Percentiles rank a stretch among this genome's conserved stretches.
Conservation (phyloP, 2,113 vertebrate species). For the Atractosteus spatula region DNA sequence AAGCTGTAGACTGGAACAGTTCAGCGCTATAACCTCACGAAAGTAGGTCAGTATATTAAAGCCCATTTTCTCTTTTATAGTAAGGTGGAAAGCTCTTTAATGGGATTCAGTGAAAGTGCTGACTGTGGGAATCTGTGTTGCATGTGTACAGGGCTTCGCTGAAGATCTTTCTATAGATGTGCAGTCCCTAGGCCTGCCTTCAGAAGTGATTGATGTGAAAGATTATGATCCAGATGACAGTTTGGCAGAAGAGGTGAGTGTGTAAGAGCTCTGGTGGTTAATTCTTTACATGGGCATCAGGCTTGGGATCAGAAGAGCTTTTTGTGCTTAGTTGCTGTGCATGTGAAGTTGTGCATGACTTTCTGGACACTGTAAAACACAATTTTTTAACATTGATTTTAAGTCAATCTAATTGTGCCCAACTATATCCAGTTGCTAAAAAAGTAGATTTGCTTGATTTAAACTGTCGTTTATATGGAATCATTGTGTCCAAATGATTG, state of each 20-base stretch:
- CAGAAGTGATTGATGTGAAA: conserved; percentile 73
- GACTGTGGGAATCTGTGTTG: not conserved
- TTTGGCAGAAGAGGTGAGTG: conserved; percentile 81
- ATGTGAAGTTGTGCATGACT: too few relatives aligned
- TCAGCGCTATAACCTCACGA: too few relatives aligned
- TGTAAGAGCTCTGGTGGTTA: too few relatives aligned
- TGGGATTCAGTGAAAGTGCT: not conserved
- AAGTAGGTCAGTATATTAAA: conserved; percentile 1
- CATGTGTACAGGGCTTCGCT: conserved; percentile 75
- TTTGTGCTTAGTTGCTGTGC: too few relatives aligned
- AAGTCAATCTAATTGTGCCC: too few relatives aligned
- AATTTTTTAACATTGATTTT: not conserved
- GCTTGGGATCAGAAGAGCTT: too few relatives aligned
- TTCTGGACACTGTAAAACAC: too few relatives aligned
- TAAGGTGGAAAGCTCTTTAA: not conserved
- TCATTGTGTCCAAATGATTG: too few relatives aligned
- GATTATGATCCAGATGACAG: conserved; percentile 87
- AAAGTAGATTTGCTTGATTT: too few relatives aligned
- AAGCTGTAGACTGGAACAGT: not conserved
- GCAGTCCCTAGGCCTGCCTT: conserved; percentile 56
- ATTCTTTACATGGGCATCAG: too few relatives aligned
- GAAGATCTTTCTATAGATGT: conserved; percentile 68
- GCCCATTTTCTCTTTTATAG: not conserved
- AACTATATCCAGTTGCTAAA: too few relatives aligned
- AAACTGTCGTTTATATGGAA: too few relatives aligned